Conservation (phyloP, 1,140 invertebrate species). For the Magallana ariakensis region DNA sequence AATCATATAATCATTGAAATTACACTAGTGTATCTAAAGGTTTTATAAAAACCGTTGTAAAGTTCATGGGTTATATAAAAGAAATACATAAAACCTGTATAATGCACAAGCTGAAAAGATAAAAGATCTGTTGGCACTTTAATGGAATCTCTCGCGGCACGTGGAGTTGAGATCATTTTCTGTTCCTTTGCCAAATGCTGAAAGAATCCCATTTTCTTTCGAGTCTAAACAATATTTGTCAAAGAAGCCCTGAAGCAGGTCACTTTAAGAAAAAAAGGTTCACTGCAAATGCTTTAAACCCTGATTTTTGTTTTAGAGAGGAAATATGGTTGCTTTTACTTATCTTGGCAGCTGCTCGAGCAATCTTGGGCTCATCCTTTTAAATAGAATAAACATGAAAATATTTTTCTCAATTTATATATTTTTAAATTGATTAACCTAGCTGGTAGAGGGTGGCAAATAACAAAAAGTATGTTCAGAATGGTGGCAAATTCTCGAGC, state of each 20-base stretch:
- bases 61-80: conserved; percentile 8
- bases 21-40: background rate
- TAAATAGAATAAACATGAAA: background rate
- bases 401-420: background rate
- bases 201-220: conserved; percentile 24
- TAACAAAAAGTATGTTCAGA: too few relatives aligned
- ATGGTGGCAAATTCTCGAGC: too few relatives aligned
- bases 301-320: background rate
- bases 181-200: conserved; percentile 26
- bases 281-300: background rate
- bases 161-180: conserved; percentile 33
- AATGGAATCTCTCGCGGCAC: conserved; percentile 18
- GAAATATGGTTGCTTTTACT: conserved; percentile 4
- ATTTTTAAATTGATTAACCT: too few relatives aligned
- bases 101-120: conserved; percentile 14
- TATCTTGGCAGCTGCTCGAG: background rate
- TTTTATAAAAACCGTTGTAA: background rate
- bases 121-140: conserved; percentile 27
- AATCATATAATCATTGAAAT: background rate
- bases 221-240: conserved; percentile 31
- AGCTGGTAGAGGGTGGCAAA: too few relatives aligned
- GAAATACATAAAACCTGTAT: background rate
- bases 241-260: conserved; percentile 7
- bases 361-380: background rate
- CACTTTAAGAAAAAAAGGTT: background rate